These are phyloP conservation scores for Remorina albescens DNA, from an alignment of 2,797 vertebrate species.

Conservation along the genomic window DNA sequence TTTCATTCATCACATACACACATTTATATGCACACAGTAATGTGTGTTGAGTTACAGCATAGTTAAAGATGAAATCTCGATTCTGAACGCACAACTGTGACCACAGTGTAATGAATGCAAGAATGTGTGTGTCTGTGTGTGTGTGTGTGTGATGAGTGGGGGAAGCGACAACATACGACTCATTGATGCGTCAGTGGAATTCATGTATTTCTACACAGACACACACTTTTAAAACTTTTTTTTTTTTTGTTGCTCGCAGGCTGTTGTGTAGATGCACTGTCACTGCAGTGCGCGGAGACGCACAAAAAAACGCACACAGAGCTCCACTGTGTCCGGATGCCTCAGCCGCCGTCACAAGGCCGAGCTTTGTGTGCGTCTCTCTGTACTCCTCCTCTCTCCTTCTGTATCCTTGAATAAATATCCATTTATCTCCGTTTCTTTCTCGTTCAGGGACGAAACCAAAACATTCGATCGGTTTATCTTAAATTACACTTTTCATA, in stretches of 20 bases:
- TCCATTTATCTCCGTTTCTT: not conserved
- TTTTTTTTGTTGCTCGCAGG: conserved; percentile 6
- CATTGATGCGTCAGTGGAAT: conserved; percentile 54
- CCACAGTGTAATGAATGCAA: too few relatives aligned
- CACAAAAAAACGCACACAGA: conserved; percentile 59
- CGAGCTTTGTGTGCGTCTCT: conserved; percentile 75
- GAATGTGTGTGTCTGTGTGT: conserved; percentile 48
- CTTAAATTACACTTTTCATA: not conserved
- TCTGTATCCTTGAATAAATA: not conserved
- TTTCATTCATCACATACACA: not conserved
- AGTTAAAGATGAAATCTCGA: too few relatives aligned
- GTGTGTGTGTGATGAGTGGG: conserved; percentile 43
- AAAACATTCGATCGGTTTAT: not conserved
- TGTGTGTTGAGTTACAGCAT: too few relatives aligned
- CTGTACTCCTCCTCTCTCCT: conserved; percentile 28
- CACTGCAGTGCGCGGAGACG: conserved; percentile 20
- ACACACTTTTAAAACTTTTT: conserved; percentile 15
- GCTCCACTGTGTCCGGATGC: conserved; percentile 64
- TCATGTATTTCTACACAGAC: conserved; percentile 16
- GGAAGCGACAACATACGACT: conserved; percentile 10
- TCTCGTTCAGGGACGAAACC: not conserved
- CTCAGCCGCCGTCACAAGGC: conserved; percentile 71
- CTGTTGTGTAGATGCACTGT: conserved; percentile 25
- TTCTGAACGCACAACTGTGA: not conserved
- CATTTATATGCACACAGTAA: not conserved